Evolutionary conservation across 1,140 invertebrate species (phyloP).

Genomic region (Cephus cinctus): DNA sequence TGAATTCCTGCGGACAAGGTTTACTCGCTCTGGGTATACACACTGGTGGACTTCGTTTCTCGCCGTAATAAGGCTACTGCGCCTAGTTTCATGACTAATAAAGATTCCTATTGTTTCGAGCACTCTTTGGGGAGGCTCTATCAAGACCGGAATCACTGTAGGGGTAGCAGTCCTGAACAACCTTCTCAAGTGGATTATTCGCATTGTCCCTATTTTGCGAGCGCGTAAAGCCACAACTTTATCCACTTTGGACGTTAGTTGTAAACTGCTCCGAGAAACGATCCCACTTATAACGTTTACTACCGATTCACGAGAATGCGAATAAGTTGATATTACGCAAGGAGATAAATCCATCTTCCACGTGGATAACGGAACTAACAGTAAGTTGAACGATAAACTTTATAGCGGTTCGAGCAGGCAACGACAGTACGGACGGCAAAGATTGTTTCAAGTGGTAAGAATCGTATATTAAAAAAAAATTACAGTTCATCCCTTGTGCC

Average conservation of each 20-base stretch:
- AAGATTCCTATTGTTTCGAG: slow-evolving; percentile 24
- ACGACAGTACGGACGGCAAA: no score
- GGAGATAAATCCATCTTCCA: slow-evolving; percentile 1
- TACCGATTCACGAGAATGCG: slow-evolving; percentile 22
- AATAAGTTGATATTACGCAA: slow-evolving; percentile 4
- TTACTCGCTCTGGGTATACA: no score
- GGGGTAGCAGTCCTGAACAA: no score
- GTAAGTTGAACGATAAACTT: neutral
- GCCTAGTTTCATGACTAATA: slow-evolving; percentile 38
- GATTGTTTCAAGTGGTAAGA: no score
- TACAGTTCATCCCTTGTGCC: no score
- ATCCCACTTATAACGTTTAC: slow-evolving; percentile 28
- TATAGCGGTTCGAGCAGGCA: no score
- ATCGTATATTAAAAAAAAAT: no score
- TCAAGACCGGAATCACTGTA: no score
- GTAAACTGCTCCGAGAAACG: slow-evolving; percentile 24
- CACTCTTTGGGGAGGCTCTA: no score
- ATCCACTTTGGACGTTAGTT: slow-evolving; percentile 18
- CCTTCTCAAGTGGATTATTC: slow-evolving; percentile 30
- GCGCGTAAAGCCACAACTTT: slow-evolving; percentile 25
- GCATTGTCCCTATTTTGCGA: slow-evolving; percentile 30
- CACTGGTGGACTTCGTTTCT: neutral
- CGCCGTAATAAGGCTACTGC: slow-evolving; percentile 1
- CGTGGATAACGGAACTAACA: neutral
- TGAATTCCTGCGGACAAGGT: no score